These are phyloP conservation scores for Circaetus gallicus DNA, from an alignment of 2,113 vertebrate genomes.

Conservation along the genomic window DNA sequence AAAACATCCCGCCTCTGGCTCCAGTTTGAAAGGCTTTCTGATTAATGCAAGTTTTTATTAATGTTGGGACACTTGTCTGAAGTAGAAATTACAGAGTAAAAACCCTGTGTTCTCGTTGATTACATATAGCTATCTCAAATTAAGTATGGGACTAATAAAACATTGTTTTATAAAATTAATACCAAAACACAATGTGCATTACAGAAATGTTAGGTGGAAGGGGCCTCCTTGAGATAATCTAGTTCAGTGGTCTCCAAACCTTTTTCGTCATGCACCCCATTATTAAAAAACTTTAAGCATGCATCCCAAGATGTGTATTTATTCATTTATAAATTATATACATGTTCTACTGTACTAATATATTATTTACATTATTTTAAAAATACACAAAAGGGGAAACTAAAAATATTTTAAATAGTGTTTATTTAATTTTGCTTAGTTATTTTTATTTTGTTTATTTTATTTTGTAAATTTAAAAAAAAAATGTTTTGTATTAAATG, in stretches of 20 bases:
- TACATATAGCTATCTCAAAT: not conserved
- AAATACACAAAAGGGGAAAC: not conserved
- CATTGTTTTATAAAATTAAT: not conserved
- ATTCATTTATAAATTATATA: not conserved
- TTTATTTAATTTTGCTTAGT: not conserved
- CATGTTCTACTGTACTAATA: not conserved
- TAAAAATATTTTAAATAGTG: not conserved
- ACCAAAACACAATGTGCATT: not conserved
- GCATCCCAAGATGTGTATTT: not conserved
- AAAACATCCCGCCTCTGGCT: not conserved
- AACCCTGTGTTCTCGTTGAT: not conserved
- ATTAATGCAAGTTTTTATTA: not conserved
- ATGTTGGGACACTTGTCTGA: not conserved
- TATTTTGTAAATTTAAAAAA: not conserved
- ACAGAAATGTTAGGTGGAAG: not conserved
- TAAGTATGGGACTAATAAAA: not conserved
- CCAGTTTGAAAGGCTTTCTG: not conserved
- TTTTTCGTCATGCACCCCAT: not conserved
- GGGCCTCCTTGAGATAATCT: not conserved
- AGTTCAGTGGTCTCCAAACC: not conserved
- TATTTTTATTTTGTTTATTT: not conserved
- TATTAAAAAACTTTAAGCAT: not conserved
- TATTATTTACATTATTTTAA: not conserved
- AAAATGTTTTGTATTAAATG: not conserved
- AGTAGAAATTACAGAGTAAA: not conserved